phyloP scores from a whole-genome alignment of 2,797 vertebrate genomes.

The Rhinichthys osculus region DNA sequence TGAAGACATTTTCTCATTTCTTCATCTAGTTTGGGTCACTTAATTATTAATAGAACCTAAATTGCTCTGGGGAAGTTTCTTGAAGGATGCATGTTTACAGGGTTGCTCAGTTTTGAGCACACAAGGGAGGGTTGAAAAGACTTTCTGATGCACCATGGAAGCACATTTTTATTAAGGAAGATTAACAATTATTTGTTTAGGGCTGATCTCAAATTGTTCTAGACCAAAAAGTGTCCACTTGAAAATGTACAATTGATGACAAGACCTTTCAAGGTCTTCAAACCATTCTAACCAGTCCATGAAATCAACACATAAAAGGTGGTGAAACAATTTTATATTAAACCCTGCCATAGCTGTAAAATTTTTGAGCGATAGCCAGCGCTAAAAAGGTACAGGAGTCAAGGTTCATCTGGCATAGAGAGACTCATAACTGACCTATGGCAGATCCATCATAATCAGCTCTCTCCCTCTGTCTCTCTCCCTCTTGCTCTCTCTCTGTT shows the following conservation, averaged over 20 bases:
- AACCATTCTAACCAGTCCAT: conserved; percentile 10
- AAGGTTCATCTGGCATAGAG: conserved; percentile 11
- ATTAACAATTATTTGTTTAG: neutral
- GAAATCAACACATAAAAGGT: conserved; percentile 28
- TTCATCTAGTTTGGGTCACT: conserved; percentile 59
- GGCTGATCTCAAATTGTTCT: neutral
- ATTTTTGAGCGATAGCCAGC: conserved; percentile 16
- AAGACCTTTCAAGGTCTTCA: conserved; percentile 45
- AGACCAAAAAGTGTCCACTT: neutral
- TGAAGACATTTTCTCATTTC: conserved; percentile 34
- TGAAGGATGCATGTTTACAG: conserved; percentile 37
- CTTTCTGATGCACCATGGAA: conserved; percentile 19
- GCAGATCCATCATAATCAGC: conserved; percentile 35
- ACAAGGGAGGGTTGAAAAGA: conserved; percentile 4
- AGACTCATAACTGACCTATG: conserved; percentile 11
- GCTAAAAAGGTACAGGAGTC: conserved; percentile 27
- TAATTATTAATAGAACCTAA: conserved; percentile 62
- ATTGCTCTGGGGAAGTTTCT: conserved; percentile 55
- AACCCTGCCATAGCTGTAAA: conserved; percentile 9
- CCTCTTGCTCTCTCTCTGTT: neutral
- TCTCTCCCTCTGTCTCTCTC: neutral
- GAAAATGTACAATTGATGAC: neutral
- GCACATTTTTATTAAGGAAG: neutral
- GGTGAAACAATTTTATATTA: conserved; percentile 4
- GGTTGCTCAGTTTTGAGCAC: conserved; percentile 20